Evolutionary conservation across 2,888 invertebrate genomes (phyloP).

Genomic region (Allacma fusca): DNA sequence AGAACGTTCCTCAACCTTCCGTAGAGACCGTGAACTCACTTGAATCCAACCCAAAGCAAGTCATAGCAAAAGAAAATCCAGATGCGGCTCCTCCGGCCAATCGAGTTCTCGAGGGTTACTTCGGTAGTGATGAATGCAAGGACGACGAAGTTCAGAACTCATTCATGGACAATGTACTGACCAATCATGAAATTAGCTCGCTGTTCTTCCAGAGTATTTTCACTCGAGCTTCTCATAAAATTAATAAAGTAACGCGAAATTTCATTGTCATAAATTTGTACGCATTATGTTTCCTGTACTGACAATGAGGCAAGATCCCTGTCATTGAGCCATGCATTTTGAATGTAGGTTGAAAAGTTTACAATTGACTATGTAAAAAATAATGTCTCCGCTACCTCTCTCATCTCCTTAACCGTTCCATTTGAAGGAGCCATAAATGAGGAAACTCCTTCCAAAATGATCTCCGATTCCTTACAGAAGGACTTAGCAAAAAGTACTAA

Average conservation of each 20-base stretch:
- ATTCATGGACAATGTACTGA: neutral
- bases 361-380: neutral
- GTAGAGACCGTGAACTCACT: neutral
- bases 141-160: conserved; percentile 3
- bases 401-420: too few species aligned
- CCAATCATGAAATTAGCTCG: neutral
- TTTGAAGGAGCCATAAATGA: too few species aligned
- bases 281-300: too few species aligned
- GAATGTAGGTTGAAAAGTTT: conserved; percentile 1
- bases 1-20: too few species aligned
- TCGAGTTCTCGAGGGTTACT: conserved; percentile 16
- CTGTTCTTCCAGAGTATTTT: conserved; percentile 2
- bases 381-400: neutral
- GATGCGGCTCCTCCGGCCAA: conserved; percentile 3
- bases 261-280: too few species aligned
- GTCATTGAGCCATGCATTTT: too few species aligned
- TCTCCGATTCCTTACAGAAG: too few species aligned
- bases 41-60: too few species aligned
- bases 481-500: too few species aligned
- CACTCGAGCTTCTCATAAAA: neutral
- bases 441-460: too few species aligned
- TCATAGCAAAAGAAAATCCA: too few species aligned
- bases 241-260: conserved; percentile 26
- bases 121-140: conserved; percentile 27
- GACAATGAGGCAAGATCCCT: too few species aligned